Base-by-base conservation (phyloP, 2,888 invertebrate genomes). In the Hofmannophila pseudospretella region DNA sequence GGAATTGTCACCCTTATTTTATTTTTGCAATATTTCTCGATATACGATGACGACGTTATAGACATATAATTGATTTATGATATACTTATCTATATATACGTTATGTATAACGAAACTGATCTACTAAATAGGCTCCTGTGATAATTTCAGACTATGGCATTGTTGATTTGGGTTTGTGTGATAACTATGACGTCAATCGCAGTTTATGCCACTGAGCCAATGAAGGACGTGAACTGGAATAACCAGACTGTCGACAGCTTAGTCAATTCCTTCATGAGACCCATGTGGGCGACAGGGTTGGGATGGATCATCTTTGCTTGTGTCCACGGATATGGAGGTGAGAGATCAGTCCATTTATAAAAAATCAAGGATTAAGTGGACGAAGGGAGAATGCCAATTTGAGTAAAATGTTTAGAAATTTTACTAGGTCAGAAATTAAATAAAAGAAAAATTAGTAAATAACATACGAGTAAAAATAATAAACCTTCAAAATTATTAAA, bases 271-370 rank as follows among this genome's bases (percentile, higher is more conserved):
- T 65, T 80, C 13, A 54, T 67, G 12, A 54, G 81, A 38, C 63
- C 73, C 2, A 44, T 54, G 3, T 87, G 85, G 85, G 67, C 69
- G 1, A 20, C 64, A 1, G 67, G 58, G 8, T 19, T 84, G 25
- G 57, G 68, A 1, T 68, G 74, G 65, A 45, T 87, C 8, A 67
- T 81, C n/a, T 67, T 73, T 38, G 70, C 75, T 2, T 84, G 84
- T 33, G 46, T 52, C 2, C 55, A 67, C 38, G 81, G 80, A 31
- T 73, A 73, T 54, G 59, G 61, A 31, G 67, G 67, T 65, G 51
- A 5, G 16, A 16, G 16, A 16, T 16, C 3, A 16, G 5, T 16
- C 3, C 8, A n/a, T 4, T 23, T 5, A 23, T 23, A 23, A 7
- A 23, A 23, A 5, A n/a, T 23, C 3, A 23, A 3, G 3, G 23